Evolutionary conservation across 1,140 invertebrate species (phyloP), one percentile per base, ranked within the genome.

Genomic region (Argopecten irradians): DNA sequence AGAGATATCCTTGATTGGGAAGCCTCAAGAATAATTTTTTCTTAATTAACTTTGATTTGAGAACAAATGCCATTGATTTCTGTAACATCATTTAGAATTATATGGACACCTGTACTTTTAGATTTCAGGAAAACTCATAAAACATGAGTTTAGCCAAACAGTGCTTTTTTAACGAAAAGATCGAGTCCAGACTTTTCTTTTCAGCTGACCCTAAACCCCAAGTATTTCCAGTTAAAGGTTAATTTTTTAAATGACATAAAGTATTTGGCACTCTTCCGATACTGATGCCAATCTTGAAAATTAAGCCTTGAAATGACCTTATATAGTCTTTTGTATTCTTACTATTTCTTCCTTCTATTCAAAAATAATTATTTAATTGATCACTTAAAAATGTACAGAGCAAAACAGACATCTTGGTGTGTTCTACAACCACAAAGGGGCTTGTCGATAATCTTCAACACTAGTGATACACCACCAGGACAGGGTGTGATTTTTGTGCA

Each of bases 31-130:
- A 71, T 28, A 8, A 13, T 39, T 16, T 16, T 71, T 28, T 71
- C n/a, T n/a, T 71, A 71, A 71, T 71, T 71, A 71, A 71, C 55
- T 71, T 71, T 71, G 22, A 71, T 28, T 71, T 71, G 55, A 71
- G 55, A 71, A 71, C 55, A 71, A 71, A 71, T n/a, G 55, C 55
- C 28, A 71, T 71, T 71, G 55, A 71, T 71, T 71, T 71, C 55
- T 71, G 55, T 71, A 16, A 71, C n/a, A 71, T 71, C 22, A 71
- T 71, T 71, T 71, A 71, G 55, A 71, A n/a, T 71, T 71, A 71
- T 8, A 71, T 5, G 13, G 55, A n/a, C 55, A 71, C 5, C 22
- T 1, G 55, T 28, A 71, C 55, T 71, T 71, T 71, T 28, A n/a
- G 55, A 16, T n/a, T 11, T 2, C 2, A n/a, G 55, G 55, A 22